Conservation (phyloP, 2,113 vertebrate species). For the Dolichotis patagonum region DNA sequence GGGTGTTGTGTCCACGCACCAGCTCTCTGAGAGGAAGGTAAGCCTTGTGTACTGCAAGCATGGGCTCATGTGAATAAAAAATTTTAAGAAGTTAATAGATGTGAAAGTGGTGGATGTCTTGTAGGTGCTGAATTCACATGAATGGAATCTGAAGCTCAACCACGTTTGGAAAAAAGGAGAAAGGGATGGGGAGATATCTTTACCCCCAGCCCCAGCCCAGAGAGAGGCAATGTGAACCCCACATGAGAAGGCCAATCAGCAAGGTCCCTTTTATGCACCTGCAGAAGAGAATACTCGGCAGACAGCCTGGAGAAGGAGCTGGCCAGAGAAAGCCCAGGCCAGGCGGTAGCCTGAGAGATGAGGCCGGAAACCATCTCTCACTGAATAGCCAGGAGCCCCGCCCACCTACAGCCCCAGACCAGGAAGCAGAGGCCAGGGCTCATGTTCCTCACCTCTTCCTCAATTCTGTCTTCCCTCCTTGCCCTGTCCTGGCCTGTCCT, state of each 20-base stretch:
- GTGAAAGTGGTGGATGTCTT: accelerated
- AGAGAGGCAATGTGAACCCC: neutral
- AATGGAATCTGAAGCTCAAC: neutral
- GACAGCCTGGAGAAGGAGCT: neutral
- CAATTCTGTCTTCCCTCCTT: neutral
- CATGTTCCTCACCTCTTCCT: neutral
- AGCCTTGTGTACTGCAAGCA: neutral
- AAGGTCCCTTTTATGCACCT: neutral
- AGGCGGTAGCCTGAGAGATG: neutral
- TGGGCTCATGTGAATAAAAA: neutral
- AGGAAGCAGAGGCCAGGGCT: neutral
- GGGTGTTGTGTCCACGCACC: neutral
- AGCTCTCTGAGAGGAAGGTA: neutral
- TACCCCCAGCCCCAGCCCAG: neutral
- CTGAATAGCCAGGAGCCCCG: neutral
- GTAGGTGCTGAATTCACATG: neutral
- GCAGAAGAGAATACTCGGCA: accelerated
- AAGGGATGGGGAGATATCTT: neutral
- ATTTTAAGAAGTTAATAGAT: neutral
- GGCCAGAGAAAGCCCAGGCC: neutral
- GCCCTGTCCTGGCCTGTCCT: neutral
- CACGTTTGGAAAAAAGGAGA: neutral
- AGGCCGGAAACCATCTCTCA: neutral
- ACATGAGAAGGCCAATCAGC: neutral
- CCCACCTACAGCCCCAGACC: neutral